These are phyloP conservation scores for Macquaria australasica DNA, from an alignment of 2,113 vertebrate species.

Conservation along the genomic window DNA sequence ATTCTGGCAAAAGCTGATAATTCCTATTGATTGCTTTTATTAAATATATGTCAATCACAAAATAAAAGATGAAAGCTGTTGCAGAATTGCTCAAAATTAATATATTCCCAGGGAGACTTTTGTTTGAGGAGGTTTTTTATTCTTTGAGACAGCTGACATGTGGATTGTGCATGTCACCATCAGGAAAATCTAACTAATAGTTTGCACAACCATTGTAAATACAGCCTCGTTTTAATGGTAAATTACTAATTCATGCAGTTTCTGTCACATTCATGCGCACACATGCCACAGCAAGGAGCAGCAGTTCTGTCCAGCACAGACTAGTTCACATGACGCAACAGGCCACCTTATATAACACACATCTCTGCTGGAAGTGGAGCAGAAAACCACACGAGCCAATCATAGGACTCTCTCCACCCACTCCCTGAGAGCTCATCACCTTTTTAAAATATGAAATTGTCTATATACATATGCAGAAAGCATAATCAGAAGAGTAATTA, in stretches of 20 bases:
- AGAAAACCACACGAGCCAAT: slow-evolving; percentile 66
- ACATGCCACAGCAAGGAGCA: slow-evolving; percentile 30
- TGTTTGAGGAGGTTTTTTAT: neutral
- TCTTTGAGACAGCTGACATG: neutral
- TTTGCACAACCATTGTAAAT: neutral
- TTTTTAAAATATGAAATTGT: slow-evolving; percentile 44
- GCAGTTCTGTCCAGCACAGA: slow-evolving; percentile 55
- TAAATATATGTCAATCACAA: neutral
- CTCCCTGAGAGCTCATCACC: slow-evolving; percentile 36
- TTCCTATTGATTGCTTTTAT: neutral
- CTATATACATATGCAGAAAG: slow-evolving; percentile 42
- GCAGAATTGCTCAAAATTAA: neutral
- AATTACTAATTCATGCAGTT: neutral
- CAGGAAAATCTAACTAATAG: neutral
- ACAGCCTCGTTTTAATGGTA: neutral
- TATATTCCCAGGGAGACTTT: neutral
- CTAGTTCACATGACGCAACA: slow-evolving; percentile 65
- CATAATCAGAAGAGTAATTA: slow-evolving; percentile 65
- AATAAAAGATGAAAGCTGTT: neutral
- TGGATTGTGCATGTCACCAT: neutral
- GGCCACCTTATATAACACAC: slow-evolving; percentile 77
- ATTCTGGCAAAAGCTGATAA: neutral
- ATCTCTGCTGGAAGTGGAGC: slow-evolving; percentile 73
- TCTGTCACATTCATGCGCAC: slow-evolving; percentile 21
- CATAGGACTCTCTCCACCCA: slow-evolving; percentile 7